phyloP scores from a whole-genome alignment of 92 coral and sea anemone genomes.

The Actinostola sp. region DNA sequence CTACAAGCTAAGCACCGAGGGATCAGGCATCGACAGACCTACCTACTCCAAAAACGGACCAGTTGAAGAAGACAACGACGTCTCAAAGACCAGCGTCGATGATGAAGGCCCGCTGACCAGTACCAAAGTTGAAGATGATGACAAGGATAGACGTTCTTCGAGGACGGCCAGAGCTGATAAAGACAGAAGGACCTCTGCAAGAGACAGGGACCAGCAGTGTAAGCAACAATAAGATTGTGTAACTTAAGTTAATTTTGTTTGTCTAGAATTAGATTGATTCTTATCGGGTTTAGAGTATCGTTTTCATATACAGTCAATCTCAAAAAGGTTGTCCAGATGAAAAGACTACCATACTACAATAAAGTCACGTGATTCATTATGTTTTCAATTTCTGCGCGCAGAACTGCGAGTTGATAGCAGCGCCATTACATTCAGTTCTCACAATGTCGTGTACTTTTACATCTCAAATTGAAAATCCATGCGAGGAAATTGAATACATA shows the following conservation, averaged over 20 bases:
- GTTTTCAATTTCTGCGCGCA: no score
- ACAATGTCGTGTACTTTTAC: no score
- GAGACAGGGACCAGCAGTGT: slow-evolving; percentile 10
- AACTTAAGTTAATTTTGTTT: not conserved
- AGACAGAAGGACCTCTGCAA: slow-evolving; percentile 3
- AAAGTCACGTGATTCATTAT: no score
- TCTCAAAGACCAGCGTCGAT: not conserved
- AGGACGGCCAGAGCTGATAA: not conserved
- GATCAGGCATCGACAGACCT: slow-evolving; percentile 23
- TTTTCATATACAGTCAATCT: not conserved
- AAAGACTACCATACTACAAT: no score
- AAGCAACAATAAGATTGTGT: slow-evolving; percentile 32
- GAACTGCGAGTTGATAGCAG: no score
- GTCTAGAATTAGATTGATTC: not conserved
- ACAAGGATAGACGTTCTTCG: no score
- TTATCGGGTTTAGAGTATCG: not conserved
- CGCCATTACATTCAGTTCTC: no score
- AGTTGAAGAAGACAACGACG: slow-evolving; percentile 9
- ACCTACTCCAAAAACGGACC: slow-evolving; percentile 4
- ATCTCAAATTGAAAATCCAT: no score
- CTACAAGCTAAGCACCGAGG: slow-evolving; percentile 23
- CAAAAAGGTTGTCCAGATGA: not conserved
- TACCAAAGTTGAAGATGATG: slow-evolving; percentile 24
- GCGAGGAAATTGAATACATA: no score
- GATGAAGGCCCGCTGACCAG: slow-evolving; percentile 30